Evolutionary conservation across 2,797 vertebrate species (phyloP).

Genomic region (Synaphobranchus kaupii): DNA sequence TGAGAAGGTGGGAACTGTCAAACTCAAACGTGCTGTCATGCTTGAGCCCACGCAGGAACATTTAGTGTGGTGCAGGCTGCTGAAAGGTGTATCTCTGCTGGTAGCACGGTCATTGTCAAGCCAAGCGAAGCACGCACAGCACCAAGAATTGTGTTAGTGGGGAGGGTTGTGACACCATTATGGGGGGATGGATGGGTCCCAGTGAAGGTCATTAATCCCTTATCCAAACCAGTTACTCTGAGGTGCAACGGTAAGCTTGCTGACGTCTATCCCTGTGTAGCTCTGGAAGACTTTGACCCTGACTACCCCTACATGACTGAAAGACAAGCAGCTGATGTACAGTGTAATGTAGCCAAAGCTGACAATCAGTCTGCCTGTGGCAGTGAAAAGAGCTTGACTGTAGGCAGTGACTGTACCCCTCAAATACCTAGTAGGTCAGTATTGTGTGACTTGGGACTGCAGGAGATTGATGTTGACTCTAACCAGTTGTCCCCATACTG

Average conservation of each 20-base stretch:
- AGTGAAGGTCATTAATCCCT: conserved; percentile 31
- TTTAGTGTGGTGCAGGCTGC: neutral
- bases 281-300: conserved; percentile 30
- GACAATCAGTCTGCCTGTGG: too few relatives aligned
- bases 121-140: too few relatives aligned
- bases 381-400: too few relatives aligned
- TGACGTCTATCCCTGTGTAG: conserved; percentile 35
- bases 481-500: neutral
- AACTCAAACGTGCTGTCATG: neutral
- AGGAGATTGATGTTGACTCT: conserved; percentile 5
- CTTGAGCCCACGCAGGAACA: neutral
- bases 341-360: too few relatives aligned
- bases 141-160: too few relatives aligned
- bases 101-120: too few relatives aligned
- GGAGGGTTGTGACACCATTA: conserved; percentile 16
- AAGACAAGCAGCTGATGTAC: too few relatives aligned
- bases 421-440: too few relatives aligned
- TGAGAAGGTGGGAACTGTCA: conserved; percentile 4
- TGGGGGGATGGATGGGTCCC: conserved; percentile 33
- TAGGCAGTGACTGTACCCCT: too few relatives aligned
- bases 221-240: conserved; percentile 24
- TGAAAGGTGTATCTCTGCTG: too few relatives aligned
- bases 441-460: conserved; percentile 14
- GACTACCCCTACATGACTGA: too few relatives aligned
- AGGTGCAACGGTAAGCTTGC: conserved; percentile 36